phyloP scores from a whole-genome alignment of 2,888 invertebrate species.

The Molorchus minor region DNA sequence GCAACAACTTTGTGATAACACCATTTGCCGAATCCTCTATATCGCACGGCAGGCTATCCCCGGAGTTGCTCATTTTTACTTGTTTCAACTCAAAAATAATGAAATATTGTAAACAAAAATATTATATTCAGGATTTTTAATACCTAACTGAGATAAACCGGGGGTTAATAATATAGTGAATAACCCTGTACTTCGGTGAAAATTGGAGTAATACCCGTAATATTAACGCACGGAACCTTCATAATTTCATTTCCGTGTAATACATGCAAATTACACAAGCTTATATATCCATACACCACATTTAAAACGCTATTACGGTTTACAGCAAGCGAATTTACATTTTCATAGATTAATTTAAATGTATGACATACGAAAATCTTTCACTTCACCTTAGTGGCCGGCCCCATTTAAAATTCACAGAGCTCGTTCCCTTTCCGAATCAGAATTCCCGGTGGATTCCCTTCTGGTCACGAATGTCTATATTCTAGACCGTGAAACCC shows the following conservation, averaged over 20 bases:
- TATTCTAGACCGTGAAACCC: slow-evolving; percentile 5
- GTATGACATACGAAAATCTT: slow-evolving; percentile 15
- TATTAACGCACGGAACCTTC: background rate
- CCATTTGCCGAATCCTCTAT: no score
- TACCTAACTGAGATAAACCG: no score
- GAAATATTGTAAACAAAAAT: no score
- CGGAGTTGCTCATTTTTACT: no score
- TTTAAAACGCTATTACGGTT: slow-evolving; percentile 10
- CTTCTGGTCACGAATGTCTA: slow-evolving; percentile 13
- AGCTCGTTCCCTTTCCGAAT: slow-evolving; percentile 8
- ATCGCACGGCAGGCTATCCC: no score
- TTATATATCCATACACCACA: background rate
- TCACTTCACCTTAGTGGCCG: slow-evolving; percentile 11
- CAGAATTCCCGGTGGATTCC: slow-evolving; percentile 12
- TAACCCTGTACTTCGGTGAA: no score
- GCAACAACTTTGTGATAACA: no score
- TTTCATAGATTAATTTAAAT: slow-evolving; percentile 32
- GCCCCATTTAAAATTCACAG: slow-evolving; percentile 22
- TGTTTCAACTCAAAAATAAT: no score
- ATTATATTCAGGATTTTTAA: no score
- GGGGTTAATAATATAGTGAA: no score
- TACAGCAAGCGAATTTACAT: slow-evolving; percentile 28
- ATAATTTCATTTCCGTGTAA: slow-evolving; percentile 1
- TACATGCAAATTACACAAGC: slow-evolving; percentile 6
- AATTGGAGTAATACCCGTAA: no score